These are phyloP conservation scores for Lithobates sylvaticus DNA, from an alignment of 2,797 vertebrate species.

Conservation along the genomic window DNA sequence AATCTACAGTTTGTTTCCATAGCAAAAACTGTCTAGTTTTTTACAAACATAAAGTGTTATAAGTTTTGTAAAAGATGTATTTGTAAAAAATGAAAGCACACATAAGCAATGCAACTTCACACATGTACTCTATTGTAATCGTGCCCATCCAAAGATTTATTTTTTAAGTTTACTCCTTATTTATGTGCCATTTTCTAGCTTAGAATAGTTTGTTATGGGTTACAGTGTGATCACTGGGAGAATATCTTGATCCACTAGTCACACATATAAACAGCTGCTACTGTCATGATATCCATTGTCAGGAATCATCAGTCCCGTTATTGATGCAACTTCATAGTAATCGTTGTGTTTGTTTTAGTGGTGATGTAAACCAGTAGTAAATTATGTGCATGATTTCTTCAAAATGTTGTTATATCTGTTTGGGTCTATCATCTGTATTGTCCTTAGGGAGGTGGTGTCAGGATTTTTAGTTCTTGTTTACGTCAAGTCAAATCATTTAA, in stretches of 20 bases:
- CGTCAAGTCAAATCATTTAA: no score
- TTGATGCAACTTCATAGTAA: no score
- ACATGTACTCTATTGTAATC: not conserved
- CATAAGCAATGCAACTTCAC: not conserved
- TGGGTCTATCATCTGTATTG: no score
- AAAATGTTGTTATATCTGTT: no score
- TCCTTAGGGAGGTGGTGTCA: no score
- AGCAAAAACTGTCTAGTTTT: not conserved
- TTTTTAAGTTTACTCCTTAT: not conserved
- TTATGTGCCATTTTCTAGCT: not conserved
- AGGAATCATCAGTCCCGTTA: not conserved
- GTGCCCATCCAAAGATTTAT: not conserved
- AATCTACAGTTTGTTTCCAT: constrained; percentile 10
- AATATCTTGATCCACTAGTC: not conserved
- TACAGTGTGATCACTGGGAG: no score
- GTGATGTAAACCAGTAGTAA: no score
- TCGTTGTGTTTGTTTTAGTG: no score
- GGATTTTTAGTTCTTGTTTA: no score
- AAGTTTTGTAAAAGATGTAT: not conserved
- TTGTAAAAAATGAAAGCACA: not conserved
- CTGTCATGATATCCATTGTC: not conserved
- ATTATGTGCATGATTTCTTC: no score
- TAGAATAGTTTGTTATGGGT: not conserved
- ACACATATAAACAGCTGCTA: not conserved
- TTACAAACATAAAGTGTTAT: not conserved